Percentiles rank a stretch among this genome's conserved stretches.
These are phyloP conservation scores for Temnothorax curvispinosus DNA, from an alignment of 1,140 invertebrate species.

Conservation along the genomic window DNA sequence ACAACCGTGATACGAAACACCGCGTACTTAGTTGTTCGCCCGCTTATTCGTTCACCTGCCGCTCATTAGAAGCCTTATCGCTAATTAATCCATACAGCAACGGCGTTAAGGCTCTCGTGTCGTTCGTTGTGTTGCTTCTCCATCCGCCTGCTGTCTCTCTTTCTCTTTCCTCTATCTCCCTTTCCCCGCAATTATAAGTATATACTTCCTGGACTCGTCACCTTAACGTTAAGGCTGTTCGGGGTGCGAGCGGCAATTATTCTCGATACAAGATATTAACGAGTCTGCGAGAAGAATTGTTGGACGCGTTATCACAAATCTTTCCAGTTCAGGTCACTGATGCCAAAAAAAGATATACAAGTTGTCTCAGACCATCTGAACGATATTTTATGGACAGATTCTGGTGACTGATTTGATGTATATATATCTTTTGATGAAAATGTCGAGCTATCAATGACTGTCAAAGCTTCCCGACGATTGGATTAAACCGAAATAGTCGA, in stretches of 20 bases:
- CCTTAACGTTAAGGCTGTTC: conserved; percentile 56
- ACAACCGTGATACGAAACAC: conserved; percentile 23
- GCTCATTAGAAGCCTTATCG: conserved; percentile 86
- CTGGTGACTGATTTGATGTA: neutral
- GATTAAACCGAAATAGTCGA: neutral
- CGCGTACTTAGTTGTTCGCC: conserved; percentile 29
- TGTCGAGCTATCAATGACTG: neutral
- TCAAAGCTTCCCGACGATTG: neutral
- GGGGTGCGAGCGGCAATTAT: conserved; percentile 64
- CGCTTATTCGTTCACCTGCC: conserved; percentile 81
- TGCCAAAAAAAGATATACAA: conserved; percentile 24
- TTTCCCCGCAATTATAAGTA: conserved; percentile 65
- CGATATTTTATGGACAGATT: conserved; percentile 1
- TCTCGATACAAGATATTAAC: conserved; percentile 61
- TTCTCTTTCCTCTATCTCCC: neutral
- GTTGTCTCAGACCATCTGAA: neutral
- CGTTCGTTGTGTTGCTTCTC: conserved; percentile 78
- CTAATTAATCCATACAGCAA: conserved; percentile 85
- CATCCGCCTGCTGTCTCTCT: neutral
- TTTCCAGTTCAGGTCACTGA: conserved; percentile 32
- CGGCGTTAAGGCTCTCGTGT: conserved; percentile 85
- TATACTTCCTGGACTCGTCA: conserved; percentile 77
- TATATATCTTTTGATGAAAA: neutral
- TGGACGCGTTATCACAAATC: conserved; percentile 33
- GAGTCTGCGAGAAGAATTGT: conserved; percentile 24